These are phyloP conservation scores for Lamellibrachia satsuma DNA, from an alignment of 2,888 invertebrate genomes.

Conservation along the genomic window DNA sequence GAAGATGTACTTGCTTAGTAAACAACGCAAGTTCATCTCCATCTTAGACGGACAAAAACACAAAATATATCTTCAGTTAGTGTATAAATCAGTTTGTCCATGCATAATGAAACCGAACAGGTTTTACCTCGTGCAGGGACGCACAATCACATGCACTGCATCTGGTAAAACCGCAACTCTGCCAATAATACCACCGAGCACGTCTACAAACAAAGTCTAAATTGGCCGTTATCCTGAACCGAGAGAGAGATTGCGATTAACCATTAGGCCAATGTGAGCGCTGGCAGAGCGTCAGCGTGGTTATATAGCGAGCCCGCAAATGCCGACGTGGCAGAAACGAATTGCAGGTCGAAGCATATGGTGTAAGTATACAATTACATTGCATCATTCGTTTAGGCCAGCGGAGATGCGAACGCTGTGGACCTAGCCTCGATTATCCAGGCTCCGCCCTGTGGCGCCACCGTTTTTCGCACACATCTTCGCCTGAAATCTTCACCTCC, in stretches of 20 bases:
- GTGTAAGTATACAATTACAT: background rate
- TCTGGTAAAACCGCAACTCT: background rate
- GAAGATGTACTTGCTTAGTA: background rate
- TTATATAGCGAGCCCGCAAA: background rate
- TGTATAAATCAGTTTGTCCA: background rate
- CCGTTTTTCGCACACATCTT: background rate
- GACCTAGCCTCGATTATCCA: background rate
- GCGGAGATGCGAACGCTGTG: background rate
- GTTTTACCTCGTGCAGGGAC: background rate
- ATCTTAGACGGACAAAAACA: background rate
- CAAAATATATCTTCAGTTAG: background rate
- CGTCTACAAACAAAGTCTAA: background rate
- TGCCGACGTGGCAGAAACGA: background rate
- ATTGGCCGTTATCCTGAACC: background rate
- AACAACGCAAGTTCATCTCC: background rate
- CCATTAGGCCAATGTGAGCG: background rate
- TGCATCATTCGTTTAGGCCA: slow-evolving; percentile 9
- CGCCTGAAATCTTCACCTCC: too few relatives aligned
- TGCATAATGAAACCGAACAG: background rate
- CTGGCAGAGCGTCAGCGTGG: background rate
- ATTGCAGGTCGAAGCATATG: background rate
- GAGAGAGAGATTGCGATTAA: background rate
- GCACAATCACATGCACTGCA: background rate
- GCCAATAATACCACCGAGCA: background rate
- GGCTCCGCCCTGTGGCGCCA: background rate